A percentile compares a stretch with the other conserved stretches of the same genome.
These are phyloP conservation scores for Toxotes lorentzi DNA, from an alignment of 2,797 vertebrate genomes.

Conservation along the genomic window DNA sequence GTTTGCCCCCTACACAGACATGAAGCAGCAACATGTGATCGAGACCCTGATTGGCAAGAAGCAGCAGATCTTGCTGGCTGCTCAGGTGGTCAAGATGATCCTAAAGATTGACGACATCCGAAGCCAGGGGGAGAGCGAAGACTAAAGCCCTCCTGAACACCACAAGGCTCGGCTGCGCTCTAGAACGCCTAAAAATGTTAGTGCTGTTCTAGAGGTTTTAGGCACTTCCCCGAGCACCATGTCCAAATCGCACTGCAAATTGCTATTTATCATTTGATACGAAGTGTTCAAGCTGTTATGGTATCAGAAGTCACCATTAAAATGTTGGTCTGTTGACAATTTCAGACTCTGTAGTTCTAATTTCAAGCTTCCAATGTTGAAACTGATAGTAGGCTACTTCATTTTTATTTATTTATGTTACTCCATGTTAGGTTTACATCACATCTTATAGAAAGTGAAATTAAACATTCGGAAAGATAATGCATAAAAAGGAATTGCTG, in stretches of 20 bases:
- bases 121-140: conserved; percentile 93
- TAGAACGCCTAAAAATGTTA: conserved; percentile 20
- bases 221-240: conserved; percentile 76
- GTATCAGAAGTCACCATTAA: conserved; percentile 84
- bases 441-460: neutral
- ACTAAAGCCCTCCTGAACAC: conserved; percentile 79
- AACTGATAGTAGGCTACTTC: neutral
- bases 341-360: conserved; percentile 3
- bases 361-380: neutral
- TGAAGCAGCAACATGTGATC: conserved; percentile 98
- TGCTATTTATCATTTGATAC: conserved; percentile 90
- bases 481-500: neutral
- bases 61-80: conserved; percentile 96
- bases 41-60: conserved; percentile 99
- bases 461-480: neutral
- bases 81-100: conserved; percentile 99
- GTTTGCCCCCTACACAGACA: conserved; percentile 85
- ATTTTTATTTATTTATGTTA: conserved; percentile 12
- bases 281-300: conserved; percentile 77
- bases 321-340: conserved; percentile 76
- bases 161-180: conserved; percentile 26
- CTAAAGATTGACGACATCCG: conserved; percentile 98
- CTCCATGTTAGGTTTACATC: neutral
- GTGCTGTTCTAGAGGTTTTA: conserved; percentile 55
- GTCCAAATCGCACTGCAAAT: conserved; percentile 72